Evolutionary conservation across 1,140 invertebrate genomes (phyloP), one percentile per base, ranked within the genome.

Genomic region (Drosophila littoralis): DNA sequence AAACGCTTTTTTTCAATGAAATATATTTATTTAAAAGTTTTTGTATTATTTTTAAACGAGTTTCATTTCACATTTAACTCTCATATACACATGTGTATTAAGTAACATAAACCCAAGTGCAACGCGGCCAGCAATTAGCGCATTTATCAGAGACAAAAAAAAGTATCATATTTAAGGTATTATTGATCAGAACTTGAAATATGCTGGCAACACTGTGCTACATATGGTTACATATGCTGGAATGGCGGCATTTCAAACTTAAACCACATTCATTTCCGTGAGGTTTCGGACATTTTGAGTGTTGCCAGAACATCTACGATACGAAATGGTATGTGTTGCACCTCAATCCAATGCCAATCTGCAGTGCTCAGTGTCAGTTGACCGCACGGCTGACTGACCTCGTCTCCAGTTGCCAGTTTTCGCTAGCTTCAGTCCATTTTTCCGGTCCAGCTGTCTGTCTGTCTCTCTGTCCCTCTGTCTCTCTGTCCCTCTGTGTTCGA

Each of bases 321-420:
- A 15, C 32, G 33, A 12, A 54, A 54, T 42, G 12, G 50, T 28
- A 32, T 51, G 1, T n/a, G 8, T 28, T 28, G 40, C 17, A 51
- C 28, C 50, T 33, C 50, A 51, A 33, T 45, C 64, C 54, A 38
- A 46, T 54, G 35, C 12, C 70, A 67, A 73, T 54, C 46, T 45
- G 55, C 45, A 59, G 32, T 52, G 48, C 55, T 67, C 32, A 45
- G 35, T 54, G 40, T 58, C 60, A 65, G 73, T 46, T 64, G 68
- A 75, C 67, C 67, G 45, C 63, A 66, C 40, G 63, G 28, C 75
- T 73, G 59, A 75, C 59, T 71, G 73, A 71, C 67, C 59, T 63
- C 38, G 59, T 64, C 72, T 70, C 55, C 51, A 69, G 36, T 61
- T 17, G 43, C 38, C 63, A 60, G 28, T 58, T 60, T 67, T 59